A percentile compares a stretch with the other conserved stretches of the same genome.
phyloP scores from a whole-genome alignment of 2,113 vertebrate species.

The Potamarius usumacintae region DNA sequence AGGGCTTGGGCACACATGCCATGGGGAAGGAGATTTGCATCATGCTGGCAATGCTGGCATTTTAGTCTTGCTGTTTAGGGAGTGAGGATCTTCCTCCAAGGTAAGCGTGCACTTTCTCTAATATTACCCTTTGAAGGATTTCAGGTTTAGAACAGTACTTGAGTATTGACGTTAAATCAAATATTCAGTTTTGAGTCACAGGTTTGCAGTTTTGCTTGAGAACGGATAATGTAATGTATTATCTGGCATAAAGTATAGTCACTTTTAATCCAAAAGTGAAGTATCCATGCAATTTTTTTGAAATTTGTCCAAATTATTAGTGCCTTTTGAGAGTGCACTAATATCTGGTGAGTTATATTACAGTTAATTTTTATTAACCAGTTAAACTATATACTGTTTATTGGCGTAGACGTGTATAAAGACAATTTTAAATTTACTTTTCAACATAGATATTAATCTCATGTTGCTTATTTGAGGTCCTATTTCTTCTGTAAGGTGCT shows the following conservation, averaged over 20 bases:
- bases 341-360: not conserved
- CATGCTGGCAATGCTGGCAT: conserved; percentile 49
- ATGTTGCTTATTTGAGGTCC: not conserved
- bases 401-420: not conserved
- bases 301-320: not conserved
- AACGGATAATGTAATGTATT: not conserved
- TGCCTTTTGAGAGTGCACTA: not conserved
- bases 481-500: not conserved
- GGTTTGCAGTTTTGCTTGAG: not conserved
- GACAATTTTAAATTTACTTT: not conserved
- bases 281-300: not conserved
- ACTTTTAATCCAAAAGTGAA: not conserved
- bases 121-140: not conserved
- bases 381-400: not conserved
- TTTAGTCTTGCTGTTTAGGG: conserved; percentile 58
- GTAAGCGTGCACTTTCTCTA: conserved; percentile 61
- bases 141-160: not conserved
- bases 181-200: not conserved
- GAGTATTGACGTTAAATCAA: not conserved
- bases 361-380: not conserved
- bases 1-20: conserved; percentile 56
- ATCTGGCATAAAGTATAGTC: not conserved
- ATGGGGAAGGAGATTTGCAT: conserved; percentile 57
- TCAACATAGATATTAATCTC: not conserved
- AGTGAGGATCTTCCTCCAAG: conserved; percentile 67